These are phyloP conservation scores for Apamea sordens DNA, from an alignment of 2,888 invertebrate genomes.

Conservation along the genomic window DNA sequence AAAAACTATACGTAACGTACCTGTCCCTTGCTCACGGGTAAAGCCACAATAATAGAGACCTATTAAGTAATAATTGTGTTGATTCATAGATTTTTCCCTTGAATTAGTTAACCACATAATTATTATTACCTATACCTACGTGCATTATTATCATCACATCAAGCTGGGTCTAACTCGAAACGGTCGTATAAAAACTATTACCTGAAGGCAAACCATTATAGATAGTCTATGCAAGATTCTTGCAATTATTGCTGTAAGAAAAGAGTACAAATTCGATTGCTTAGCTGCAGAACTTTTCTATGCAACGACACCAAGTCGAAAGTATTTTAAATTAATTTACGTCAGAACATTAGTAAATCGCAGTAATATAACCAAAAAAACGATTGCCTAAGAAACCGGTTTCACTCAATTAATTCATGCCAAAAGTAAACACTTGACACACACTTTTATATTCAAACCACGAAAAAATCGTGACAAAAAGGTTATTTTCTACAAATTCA, in stretches of 20 bases:
- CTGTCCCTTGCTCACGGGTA: background rate
- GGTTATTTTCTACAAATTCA: constrained; percentile 56
- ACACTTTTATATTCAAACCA: constrained; percentile 19
- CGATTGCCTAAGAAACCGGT: constrained; percentile 52
- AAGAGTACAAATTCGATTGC: background rate
- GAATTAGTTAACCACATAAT: constrained; percentile 11
- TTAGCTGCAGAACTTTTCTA: background rate
- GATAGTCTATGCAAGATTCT: background rate
- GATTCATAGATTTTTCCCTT: constrained; percentile 38
- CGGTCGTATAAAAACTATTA: background rate
- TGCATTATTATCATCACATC: constrained; percentile 12
- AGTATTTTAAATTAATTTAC: constrained; percentile 32
- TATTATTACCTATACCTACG: background rate
- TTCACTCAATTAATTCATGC: constrained; percentile 43
- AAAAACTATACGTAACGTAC: constrained; percentile 7
- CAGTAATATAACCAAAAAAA: constrained; percentile 15
- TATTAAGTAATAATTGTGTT: constrained; percentile 8
- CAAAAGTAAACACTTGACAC: constrained; percentile 21
- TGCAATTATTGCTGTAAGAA: background rate
- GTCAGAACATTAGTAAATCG: constrained; percentile 34
- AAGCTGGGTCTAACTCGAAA: background rate
- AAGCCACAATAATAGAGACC: background rate
- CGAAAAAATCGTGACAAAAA: constrained; percentile 42
- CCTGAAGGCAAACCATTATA: background rate
- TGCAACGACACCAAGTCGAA: constrained; percentile 4